Evolutionary conservation across 2,888 invertebrate genomes (phyloP), one percentile per base, ranked within the genome.

Genomic region (Dryobota labecula): DNA sequence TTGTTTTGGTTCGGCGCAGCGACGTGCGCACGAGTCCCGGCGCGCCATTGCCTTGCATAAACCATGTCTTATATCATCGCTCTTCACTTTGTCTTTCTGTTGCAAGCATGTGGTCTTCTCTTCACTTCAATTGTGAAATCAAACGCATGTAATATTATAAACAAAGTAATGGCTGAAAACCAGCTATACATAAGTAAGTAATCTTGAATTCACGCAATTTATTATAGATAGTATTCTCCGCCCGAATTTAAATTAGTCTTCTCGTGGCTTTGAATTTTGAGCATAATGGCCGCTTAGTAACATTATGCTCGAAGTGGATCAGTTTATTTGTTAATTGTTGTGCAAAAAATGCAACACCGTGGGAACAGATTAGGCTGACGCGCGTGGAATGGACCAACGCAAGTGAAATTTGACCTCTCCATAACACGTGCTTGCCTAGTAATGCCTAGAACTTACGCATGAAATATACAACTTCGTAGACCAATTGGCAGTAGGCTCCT

Each of bases 1-100:
- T 95, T 95, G 95, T 95, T 95, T 94, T 94, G 94, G 92, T 94
- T 92, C 90, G 90, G 86, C 88, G 85, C 87, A 85, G 89, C 85
- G 86, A 76, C 82, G 78, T 74, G 84, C 79, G 84, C 88, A 84
- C 73, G 79, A 67, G 62, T 75, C 87, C 84, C 80, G 24, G 43
- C 73, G 51, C 76, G 73, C 77, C 82, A 70, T 78, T 75, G 78
- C 81, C 81, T 85, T 80, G 73, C 84, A 83, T 83, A 70, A 82
- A 74, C 76, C 64, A 67, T 56, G 58, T 87, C 82, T 89, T 90
- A 88, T 89, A 87, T 90, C 85, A 88, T 76, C 80, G 74, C 68
- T 84, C 70, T 72, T 86, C 78, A 80, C 70, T 64, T 77, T 56
- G 60, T 74, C 53, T 54, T 70, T 84, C 75, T 85, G 76, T 83